These are phyloP conservation scores for Ophion ventricosus DNA, from an alignment of 2,888 invertebrate genomes.

Conservation along the genomic window DNA sequence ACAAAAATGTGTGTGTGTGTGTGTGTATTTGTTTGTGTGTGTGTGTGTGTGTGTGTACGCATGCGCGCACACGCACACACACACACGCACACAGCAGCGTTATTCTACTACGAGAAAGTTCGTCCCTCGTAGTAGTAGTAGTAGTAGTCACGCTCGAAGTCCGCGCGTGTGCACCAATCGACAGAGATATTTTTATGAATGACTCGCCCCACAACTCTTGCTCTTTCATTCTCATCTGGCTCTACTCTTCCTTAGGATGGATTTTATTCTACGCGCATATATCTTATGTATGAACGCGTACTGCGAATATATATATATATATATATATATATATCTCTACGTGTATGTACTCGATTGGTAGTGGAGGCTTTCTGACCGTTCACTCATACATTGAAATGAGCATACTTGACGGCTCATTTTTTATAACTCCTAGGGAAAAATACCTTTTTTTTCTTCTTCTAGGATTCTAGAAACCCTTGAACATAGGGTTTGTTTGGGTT, in stretches of 20 bases:
- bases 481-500: too few species aligned
- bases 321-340: too few species aligned
- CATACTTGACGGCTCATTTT: too few species aligned
- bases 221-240: constrained; percentile 55
- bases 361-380: constrained; percentile 40
- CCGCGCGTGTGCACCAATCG: constrained; percentile 67
- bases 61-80: constrained; percentile 65
- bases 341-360: too few species aligned
- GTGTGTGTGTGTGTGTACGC: constrained; percentile 31
- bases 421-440: too few species aligned
- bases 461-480: too few species aligned
- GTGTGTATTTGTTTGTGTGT: background rate
- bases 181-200: constrained; percentile 82
- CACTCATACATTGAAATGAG: constrained; percentile 20
- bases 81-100: constrained; percentile 66
- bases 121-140: constrained; percentile 56
- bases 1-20: constrained; percentile 27
- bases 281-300: constrained; percentile 15
- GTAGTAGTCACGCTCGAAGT: constrained; percentile 57
- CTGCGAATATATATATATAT: constrained; percentile 17
- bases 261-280: constrained; percentile 1
- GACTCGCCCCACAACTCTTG: constrained; percentile 74
- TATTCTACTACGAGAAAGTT: constrained; percentile 31
- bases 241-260: constrained; percentile 44
- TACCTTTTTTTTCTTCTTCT: too few species aligned